Evolutionary conservation across 2,888 invertebrate genomes (phyloP).

Genomic region (Hydropsyche betteni): DNA sequence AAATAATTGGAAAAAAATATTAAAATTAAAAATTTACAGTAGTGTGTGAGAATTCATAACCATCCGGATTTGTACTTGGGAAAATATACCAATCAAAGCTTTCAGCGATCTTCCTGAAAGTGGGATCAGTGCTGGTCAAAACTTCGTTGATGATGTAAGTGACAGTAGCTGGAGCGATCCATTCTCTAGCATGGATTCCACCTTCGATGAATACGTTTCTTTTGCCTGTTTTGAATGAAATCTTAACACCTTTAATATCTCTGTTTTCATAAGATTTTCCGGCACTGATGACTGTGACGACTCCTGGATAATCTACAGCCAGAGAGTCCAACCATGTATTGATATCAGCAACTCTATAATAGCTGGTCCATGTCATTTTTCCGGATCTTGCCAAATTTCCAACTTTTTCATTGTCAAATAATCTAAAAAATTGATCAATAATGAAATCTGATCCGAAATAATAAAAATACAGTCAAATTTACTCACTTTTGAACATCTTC

Average conservation of each 20-base stretch:
- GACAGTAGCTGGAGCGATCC: conserved; percentile 77
- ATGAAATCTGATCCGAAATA: no score
- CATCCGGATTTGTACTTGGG: conserved; percentile 79
- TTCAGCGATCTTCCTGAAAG: conserved; percentile 68
- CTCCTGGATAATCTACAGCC: conserved; percentile 60
- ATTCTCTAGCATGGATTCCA: conserved; percentile 74
- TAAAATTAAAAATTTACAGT: conserved; percentile 59
- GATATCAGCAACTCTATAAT: conserved; percentile 69
- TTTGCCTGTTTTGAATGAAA: conserved; percentile 61
- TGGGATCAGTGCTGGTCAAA: conserved; percentile 67
- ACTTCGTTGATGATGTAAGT: conserved; percentile 77
- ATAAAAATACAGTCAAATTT: no score
- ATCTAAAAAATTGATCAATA: not conserved
- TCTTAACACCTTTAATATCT: conserved; percentile 67
- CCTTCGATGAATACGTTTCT: conserved; percentile 72
- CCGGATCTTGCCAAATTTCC: conserved; percentile 54
- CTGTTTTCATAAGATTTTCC: conserved; percentile 71
- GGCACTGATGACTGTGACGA: conserved; percentile 63
- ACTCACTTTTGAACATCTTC: conserved; percentile 66
- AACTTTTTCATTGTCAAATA: not conserved
- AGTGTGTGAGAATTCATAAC: conserved; percentile 73
- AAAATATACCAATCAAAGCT: conserved; percentile 79
- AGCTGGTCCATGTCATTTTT: conserved; percentile 67
- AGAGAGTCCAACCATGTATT: conserved; percentile 68
- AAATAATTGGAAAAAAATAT: not conserved